Conservation (phyloP, 2,797 vertebrate species). For the Propithecus deckenii region DNA sequence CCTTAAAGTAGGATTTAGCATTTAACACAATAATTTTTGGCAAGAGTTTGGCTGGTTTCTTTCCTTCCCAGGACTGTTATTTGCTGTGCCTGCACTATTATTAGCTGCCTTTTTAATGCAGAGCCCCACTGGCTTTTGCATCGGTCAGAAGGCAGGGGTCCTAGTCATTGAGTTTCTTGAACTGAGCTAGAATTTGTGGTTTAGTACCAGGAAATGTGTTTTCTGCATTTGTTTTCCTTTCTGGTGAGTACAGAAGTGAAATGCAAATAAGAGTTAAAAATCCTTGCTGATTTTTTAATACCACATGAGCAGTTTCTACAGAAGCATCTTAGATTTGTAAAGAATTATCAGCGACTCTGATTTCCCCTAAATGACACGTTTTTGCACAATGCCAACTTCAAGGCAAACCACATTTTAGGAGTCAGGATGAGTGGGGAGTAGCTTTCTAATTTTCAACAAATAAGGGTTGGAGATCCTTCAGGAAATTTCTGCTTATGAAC, state of each 20-base stretch:
- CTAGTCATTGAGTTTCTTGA: conserved; percentile 10
- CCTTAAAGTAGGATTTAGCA: not conserved
- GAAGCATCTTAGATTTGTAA: not conserved
- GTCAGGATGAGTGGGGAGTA: not conserved
- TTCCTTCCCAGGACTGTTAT: not conserved
- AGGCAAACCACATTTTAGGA: not conserved
- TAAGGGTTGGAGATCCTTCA: not conserved
- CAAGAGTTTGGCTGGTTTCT: not conserved
- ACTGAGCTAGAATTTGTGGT: not conserved
- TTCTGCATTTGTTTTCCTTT: not conserved
- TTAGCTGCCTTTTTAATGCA: not conserved
- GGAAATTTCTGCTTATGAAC: not conserved
- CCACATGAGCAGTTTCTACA: not conserved
- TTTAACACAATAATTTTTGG: conserved; percentile 48
- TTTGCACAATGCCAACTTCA: not conserved
- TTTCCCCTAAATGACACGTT: not conserved
- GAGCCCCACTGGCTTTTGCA: not conserved
- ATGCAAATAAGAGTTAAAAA: not conserved
- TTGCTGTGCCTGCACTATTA: not conserved
- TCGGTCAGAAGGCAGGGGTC: not conserved
- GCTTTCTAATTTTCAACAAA: not conserved
- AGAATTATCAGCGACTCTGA: not conserved
- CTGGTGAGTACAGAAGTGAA: conserved; percentile 21
- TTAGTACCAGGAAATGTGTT: not conserved
- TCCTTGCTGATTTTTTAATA: not conserved